Base-by-base conservation (phyloP, 2,113 vertebrate species). In the Platichthys stellatus region DNA sequence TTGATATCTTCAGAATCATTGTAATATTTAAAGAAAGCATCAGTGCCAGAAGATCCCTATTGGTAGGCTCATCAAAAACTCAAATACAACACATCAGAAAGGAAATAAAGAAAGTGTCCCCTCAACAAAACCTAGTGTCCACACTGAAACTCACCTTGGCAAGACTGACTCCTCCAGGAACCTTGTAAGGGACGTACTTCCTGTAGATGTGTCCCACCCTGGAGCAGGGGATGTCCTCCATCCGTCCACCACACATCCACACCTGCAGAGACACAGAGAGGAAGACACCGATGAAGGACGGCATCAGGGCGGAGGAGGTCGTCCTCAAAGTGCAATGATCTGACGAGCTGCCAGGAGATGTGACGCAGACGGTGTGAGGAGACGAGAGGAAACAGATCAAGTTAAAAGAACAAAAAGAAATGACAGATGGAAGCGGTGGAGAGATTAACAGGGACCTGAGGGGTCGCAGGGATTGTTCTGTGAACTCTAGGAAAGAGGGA, bases 191-290 rank as follows among this genome's bases (percentile, higher is more conserved):
- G 56, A 99, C 97, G 0, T 98, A 99, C 92, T 99, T 99, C 87
- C 98, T 94, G 91, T 99, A 99, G 90, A 99, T 99, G 78, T 99
- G 98, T 5, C 98, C 98, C 47, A 99, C 98, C 79, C 98, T 93
- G 70, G 98, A 99, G 91, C 98, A 99, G 9, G 94, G 94, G 38
- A 94, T 92, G 88, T 95, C 94, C 91, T 95, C 94, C 94, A 95
- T 95, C 11, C 91, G 86, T 1, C 94, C 94, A 0, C 94, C 94
- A 51, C 94, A 95, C 94, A 94, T 95, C 94, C 94, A 94, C 59
- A 95, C 92, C 94, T 94, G 21, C 14, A 82, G 64, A 68, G 28
- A 72, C 13, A 66, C 20, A 80, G 2, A 47, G 3, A 43, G 3
- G 58, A 24, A 31, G 3, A 21, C 8, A 9, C 14, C 1, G 47